phyloP scores from a whole-genome alignment of 2,888 invertebrate genomes.

The Pasiphila rectangulata region DNA sequence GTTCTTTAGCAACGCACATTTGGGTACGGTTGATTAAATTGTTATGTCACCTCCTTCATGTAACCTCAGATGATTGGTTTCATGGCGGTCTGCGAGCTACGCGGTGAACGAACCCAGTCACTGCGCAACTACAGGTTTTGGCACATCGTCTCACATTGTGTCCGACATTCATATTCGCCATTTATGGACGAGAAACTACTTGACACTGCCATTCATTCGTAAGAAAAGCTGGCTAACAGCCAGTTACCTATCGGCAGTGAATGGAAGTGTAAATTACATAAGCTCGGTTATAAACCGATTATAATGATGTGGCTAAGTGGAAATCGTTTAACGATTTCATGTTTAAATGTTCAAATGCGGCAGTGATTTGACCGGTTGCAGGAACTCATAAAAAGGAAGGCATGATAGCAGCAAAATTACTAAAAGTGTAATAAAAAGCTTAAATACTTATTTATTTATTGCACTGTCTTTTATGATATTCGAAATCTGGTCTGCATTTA shows the following conservation, averaged over 20 bases:
- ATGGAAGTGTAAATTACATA: constrained; percentile 30
- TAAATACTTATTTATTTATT: constrained; percentile 14
- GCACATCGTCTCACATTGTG: constrained; percentile 59
- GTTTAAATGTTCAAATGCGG: constrained; percentile 17
- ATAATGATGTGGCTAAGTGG: constrained; percentile 16
- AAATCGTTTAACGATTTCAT: constrained; percentile 18
- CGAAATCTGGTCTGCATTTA: background rate
- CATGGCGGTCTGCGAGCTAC: constrained; percentile 44
- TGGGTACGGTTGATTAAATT: constrained; percentile 48
- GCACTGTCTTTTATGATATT: constrained; percentile 20
- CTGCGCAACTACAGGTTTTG: constrained; percentile 70
- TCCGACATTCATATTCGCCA: constrained; percentile 41
- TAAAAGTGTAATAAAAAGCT: constrained; percentile 14
- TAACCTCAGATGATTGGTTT: constrained; percentile 64
- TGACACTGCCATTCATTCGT: constrained; percentile 19
- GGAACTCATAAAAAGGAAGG: constrained; percentile 19
- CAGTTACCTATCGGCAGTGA: constrained; percentile 18
- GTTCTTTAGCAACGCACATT: constrained; percentile 32
- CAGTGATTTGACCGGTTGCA: constrained; percentile 20
- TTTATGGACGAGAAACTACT: constrained; percentile 59
- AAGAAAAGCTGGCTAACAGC: constrained; percentile 18
- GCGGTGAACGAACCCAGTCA: constrained; percentile 78
- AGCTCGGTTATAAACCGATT: constrained; percentile 17
- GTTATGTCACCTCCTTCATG: constrained; percentile 53
- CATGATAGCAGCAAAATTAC: constrained; percentile 19